Percentiles rank a stretch among this genome's conserved stretches.
Conservation (phyloP, 2,888 invertebrate genomes). For the Lasioglossum leucozonium region DNA sequence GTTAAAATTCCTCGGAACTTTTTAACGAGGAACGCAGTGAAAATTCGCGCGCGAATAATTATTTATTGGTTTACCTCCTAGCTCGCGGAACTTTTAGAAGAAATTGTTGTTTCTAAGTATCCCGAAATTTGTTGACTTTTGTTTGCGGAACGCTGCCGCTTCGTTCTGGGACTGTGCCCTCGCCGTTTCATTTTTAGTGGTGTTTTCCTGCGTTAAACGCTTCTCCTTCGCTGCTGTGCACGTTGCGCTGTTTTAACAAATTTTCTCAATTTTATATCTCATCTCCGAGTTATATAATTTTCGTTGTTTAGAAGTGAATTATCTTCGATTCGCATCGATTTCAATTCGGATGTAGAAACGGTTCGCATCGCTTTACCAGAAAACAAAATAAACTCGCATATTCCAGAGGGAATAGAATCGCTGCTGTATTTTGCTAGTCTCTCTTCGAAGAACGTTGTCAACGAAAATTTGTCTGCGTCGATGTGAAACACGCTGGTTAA, state of each 20-base stretch:
- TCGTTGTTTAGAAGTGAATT: too few species aligned
- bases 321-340: too few species aligned
- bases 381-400: too few species aligned
- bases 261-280: neutral
- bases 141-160: neutral
- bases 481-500: neutral
- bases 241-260: neutral
- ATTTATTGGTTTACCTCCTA: neutral
- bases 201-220: conserved; percentile 1
- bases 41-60: conserved; percentile 7
- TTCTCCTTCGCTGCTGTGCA: neutral
- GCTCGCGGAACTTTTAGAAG: neutral
- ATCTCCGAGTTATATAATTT: too few species aligned
- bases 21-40: conserved; percentile 24
- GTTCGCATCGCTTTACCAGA: too few species aligned
- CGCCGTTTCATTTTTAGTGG: neutral
- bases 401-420: too few species aligned
- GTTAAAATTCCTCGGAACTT: conserved; percentile 30
- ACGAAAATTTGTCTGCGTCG: neutral
- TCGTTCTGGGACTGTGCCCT: neutral
- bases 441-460: too few species aligned
- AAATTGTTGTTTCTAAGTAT: neutral
- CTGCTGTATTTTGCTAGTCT: too few species aligned
- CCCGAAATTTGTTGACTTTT: neutral
- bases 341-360: too few species aligned